Conservation (phyloP, 2,113 vertebrate genomes). For the Ceuthmochares aereus region DNA sequence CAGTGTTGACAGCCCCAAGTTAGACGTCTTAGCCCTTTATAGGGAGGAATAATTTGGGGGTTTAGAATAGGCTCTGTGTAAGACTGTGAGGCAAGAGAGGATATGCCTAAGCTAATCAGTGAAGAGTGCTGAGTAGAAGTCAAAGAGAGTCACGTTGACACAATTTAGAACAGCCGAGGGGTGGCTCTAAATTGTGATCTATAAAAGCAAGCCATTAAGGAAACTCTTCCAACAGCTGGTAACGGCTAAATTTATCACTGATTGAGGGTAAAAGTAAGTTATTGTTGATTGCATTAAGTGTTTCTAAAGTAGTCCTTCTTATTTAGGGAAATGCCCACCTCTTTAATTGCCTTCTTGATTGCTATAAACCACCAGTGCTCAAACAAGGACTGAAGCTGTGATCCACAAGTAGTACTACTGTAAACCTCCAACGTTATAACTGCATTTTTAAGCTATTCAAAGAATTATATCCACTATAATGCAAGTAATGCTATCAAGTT, state of each 20-base stretch:
- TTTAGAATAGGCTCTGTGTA: not conserved
- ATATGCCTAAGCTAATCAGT: not conserved
- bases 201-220: not conserved
- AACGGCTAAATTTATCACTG: not conserved
- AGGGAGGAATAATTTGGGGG: not conserved
- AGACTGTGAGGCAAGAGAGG: not conserved
- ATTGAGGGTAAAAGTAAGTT: not conserved
- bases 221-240: not conserved
- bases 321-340: not conserved
- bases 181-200: not conserved
- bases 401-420: not conserved
- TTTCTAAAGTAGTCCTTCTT: not conserved
- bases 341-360: not conserved
- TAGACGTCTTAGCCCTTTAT: not conserved
- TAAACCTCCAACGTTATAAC: not conserved
- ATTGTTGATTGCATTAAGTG: not conserved
- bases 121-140: not conserved
- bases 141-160: not conserved
- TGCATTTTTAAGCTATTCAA: not conserved
- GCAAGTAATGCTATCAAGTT: not conserved
- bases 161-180: not conserved
- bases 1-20: not conserved
- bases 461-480: not conserved
- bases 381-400: not conserved
- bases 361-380: not conserved